Base-by-base conservation (phyloP, 2,113 vertebrate genomes). In the Syngnathoides biaculeatus region DNA sequence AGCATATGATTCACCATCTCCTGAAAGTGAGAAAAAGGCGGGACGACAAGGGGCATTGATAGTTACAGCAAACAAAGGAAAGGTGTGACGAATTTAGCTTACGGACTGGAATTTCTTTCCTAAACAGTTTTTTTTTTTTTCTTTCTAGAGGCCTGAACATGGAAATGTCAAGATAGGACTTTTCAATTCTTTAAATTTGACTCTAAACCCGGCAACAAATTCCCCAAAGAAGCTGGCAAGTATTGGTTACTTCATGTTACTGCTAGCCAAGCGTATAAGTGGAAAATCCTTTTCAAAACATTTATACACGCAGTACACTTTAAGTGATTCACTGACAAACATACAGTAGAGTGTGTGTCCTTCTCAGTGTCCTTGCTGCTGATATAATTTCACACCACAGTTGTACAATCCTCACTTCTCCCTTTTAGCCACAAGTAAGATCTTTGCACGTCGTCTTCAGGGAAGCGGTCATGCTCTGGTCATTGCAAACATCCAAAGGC, bases 361-460 rank as follows among this genome's bases (percentile, higher is more conserved):
- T 56, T 73, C 24, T 72, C 56, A 52, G 47, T 73, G 57, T 68
- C 69, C 67, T 30, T 22, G 35, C 39, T 24, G 48, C 39, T 20
- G 42, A 62, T 67, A 86, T 75, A 82, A 81, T 90, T 90, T 91
- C 90, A 82, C 86, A 78, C 47, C 20, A 24, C 8, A 39, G 24
- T 64, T 69, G 69, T 8, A 91, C 67, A 91, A 88, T 87, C 77
- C 86, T 59, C 90, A 84, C 70, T 67, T 86, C 68, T 55, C 67
- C 68, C 83, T 60, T 79, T 45, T 55, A 80, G 69, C 76, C 82
- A 88, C 86, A 89, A 82, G 68, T 74, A 68, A 77, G 73, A 80
- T 39, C 65, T 79, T 73, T 80, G 64, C 77, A 75, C 77, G 66
- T 72, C 73, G 50, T 60, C 71, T 57, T 68, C 66, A 73, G 55